Evolutionary conservation across 2,888 invertebrate genomes (phyloP), one percentile per base, ranked within the genome.

Genomic region (Therioaphis trifolii): DNA sequence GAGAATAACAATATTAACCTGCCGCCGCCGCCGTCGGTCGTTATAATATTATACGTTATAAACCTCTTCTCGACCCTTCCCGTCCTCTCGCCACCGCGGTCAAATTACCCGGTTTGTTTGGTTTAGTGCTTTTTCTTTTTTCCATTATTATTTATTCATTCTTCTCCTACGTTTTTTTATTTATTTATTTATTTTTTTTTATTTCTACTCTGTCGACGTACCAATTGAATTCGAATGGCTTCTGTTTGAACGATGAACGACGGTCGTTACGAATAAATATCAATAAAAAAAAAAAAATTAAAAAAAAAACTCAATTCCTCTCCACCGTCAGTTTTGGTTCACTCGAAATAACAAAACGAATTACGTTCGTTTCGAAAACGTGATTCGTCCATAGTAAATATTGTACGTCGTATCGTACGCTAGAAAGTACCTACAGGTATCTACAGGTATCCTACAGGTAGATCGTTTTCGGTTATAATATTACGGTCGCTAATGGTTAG

Each of bases 1-100:
- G 72, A 46, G 80, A 80, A 80, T 80, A 80, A 72, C 61, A 80
- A 80, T 71, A 49, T 61, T 61, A 61, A 80, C 80, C 35, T 46
- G 55, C 71, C 21, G 15, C 29, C 52, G 66, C 52, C 43, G 68
- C 58, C 55, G n/a, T n/a, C n/a, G 43, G 12, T 46, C 58, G 58
- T 55, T 58, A 43, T 58, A 43, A n/a, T n/a, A n/a, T n/a, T 52
- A 68, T 24, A 69, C 15, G 43, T 68, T 43, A 43, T 63, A 66
- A 29, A 43, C 63, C 29, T 43, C 55, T 40, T 21, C 72, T 74
- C 74, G 15, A 74, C n/a, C 55, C 27, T 40, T n/a, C 27, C n/a
- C 61, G 9, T 14, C 61, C 35, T 18, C 35, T 72, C 14, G 21
- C 35, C 77, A 49, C 4, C 27, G 29, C 29, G 63, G 66, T 66